Base-by-base conservation (phyloP, 2,888 invertebrate species). In the Neoscelio sp. region DNA sequence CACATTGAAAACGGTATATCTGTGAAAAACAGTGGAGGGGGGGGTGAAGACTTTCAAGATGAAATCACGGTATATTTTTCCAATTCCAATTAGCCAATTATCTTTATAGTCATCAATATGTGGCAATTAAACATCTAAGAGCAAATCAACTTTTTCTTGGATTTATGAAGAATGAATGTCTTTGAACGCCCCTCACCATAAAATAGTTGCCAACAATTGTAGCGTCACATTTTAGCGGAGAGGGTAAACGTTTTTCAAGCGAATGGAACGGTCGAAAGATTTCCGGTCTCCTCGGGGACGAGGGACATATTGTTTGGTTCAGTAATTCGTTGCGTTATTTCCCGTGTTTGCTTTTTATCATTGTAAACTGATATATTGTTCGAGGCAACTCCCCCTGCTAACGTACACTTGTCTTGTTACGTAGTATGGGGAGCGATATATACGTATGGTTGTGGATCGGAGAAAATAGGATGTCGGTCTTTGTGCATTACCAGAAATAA, bases 291-390 rank as follows among this genome's bases (percentile, higher is more conserved):
- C 86, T 85, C 71, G 82, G 85, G 84, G 86, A 85, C 86, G 56
- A 78, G 87, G 86, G 87, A 88, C 87, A 87, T 87, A 88, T 87
- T 88, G 87, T 88, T 88, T 87, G 87, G 86, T 87, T 87, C 86
- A 85, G 87, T 88, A 87, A 88, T 87, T 88, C 87, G 85, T 86
- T 83, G 80, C 84, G 87, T 88, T 88, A 87, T 88, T 87, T 87
- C 84, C 85, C 85, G 82, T 88, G 88, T 88, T 88, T 88, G 87
- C 87, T 88, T 88, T 88, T 88, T 88, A 88, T 88, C 87, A 87
- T 87, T 87, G 87, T 87, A 87, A 87, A 87, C 88, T 85, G 87
- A 87, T 87, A 87, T 88, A 88, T 87, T 88, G 87, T 88, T 85
- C 87, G 84, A 81, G 83, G 82, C 65, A 83, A 80, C 78, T 85